Evolutionary conservation across 2,888 invertebrate genomes (phyloP), one percentile per base, ranked within the genome.

Genomic region (Bombyx huttoni): DNA sequence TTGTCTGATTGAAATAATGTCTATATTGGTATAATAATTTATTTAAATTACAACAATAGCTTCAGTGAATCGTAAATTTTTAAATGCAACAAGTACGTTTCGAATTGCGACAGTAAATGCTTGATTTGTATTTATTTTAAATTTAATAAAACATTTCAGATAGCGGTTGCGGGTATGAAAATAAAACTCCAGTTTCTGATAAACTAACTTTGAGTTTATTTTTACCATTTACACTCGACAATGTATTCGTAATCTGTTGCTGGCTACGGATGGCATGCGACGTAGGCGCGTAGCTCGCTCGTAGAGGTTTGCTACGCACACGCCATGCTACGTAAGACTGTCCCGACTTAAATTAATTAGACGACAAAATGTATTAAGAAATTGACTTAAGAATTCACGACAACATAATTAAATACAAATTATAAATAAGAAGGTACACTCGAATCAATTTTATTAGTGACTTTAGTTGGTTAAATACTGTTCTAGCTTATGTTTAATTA

Each of bases 141-240:
- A 24, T 24, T 24, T 24, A 24, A 24, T 24, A 24, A 24, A 24
- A 24, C 24, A 24, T 24, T 24, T 24, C 24, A 24, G 24, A 24
- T 24, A 24, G 24, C 1, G 5, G 24, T 24, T 3, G 5, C 24
- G 24, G 24, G 24, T 24, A 24, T 24, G 24, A 24, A 24, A 80
- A 87, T 87, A 67, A 88, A 88, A 88, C 79, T 83, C 81, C 66
- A 72, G 78, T 78, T 51, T 89, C 86, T 89, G 89, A 89, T 89
- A 89, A 89, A 89, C 89, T 89, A 89, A 89, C 89, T 89, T 89
- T 89, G 89, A 89, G 89, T 89, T 89, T 89, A 89, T 89, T 89
- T 86, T 89, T 89, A 89, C 89, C 89, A 89, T 89, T 89, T 89
- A 89, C 89, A 89, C 89, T 89, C 89, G 89, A 89, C 89, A 89